Percentiles rank a stretch among this genome's conserved stretches.
Conservation (phyloP, 2,797 vertebrate genomes). For the Hylomyscus alleni region DNA sequence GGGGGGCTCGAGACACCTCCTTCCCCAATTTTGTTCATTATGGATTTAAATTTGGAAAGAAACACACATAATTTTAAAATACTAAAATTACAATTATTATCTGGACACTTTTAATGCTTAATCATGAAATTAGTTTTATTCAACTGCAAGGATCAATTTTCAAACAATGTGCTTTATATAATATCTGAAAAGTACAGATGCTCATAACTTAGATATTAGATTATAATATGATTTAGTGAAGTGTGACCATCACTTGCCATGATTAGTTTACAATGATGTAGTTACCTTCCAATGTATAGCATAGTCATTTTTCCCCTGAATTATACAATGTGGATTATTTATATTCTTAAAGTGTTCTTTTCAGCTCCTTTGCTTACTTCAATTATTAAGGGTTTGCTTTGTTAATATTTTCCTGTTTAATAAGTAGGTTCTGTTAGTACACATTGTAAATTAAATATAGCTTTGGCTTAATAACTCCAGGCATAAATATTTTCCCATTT, state of each 20-base stretch:
- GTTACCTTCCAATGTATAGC: background rate
- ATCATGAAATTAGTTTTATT: background rate
- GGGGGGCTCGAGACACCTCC: no score
- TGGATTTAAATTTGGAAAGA: background rate
- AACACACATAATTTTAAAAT: background rate
- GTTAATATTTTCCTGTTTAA: slow-evolving; percentile 22
- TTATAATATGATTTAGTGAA: background rate
- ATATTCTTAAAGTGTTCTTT: background rate
- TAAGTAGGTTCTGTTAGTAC: background rate
- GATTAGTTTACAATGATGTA: background rate
- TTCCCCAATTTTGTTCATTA: background rate
- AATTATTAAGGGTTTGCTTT: background rate
- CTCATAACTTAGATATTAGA: background rate
- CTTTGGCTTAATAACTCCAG: slow-evolving; percentile 19
- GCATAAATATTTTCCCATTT: background rate
- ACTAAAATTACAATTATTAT: background rate
- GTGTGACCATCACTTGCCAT: background rate
- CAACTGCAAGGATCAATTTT: background rate
- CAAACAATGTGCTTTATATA: background rate
- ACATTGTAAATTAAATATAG: slow-evolving; percentile 39
- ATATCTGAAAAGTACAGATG: background rate
- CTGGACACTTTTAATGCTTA: background rate
- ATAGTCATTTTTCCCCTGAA: background rate
- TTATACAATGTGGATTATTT: slow-evolving; percentile 12
- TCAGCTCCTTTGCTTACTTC: background rate